Conservation (phyloP, 2,888 invertebrate genomes). For the Lasius platythorax region DNA sequence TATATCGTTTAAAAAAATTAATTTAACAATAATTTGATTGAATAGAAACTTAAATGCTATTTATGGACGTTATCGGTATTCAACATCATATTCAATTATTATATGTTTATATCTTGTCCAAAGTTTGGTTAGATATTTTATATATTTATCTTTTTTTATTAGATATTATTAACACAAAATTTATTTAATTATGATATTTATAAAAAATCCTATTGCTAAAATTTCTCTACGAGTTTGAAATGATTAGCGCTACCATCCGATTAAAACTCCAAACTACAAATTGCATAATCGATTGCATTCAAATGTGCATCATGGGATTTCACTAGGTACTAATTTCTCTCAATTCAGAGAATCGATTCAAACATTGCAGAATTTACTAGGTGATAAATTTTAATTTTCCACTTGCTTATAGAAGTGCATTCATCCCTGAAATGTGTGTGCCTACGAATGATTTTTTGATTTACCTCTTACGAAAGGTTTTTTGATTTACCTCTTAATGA, state of each 20-base stretch:
- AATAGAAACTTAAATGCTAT: neutral
- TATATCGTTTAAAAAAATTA: neutral
- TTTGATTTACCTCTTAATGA: conserved; percentile 59
- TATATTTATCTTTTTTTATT: neutral
- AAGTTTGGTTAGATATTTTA: neutral
- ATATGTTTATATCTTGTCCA: neutral
- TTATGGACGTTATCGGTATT: neutral
- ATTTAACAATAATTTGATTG: neutral
- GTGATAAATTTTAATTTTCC: neutral
- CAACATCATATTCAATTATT: neutral
- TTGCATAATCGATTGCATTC: conserved; percentile 73
- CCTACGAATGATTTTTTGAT: conserved; percentile 1
- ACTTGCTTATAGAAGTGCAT: neutral
- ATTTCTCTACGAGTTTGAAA: conserved; percentile 35
- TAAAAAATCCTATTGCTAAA: neutral
- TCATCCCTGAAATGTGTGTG: neutral
- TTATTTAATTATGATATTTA: neutral
- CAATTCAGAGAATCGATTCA: conserved; percentile 28
- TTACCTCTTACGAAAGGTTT: conserved; percentile 34
- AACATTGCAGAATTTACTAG: neutral
- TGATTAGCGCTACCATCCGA: conserved; percentile 77
- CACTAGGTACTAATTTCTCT: conserved; percentile 56
- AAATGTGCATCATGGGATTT: conserved; percentile 38
- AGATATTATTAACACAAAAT: neutral
- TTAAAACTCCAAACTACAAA: conserved; percentile 60